Base-by-base conservation (phyloP, 2,113 vertebrate species). In the Dipodomys merriami region DNA sequence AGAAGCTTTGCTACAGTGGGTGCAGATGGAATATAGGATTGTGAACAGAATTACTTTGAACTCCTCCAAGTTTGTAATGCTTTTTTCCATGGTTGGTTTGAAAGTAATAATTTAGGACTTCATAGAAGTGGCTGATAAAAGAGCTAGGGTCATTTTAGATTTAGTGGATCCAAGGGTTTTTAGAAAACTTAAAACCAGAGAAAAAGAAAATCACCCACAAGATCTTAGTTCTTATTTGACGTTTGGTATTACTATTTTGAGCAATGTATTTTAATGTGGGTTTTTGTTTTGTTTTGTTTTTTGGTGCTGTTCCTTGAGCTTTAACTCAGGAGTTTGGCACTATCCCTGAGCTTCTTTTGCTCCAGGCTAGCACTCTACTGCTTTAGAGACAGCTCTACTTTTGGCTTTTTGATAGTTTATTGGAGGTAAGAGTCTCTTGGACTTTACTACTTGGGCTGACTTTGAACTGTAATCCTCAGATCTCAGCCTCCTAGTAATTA, bases 81-180 rank as follows among this genome's bases (percentile, higher is more conserved):
- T 20, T 91, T 74, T 6, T 80, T 7, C 23, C 23, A 2, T 22
- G 29, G 44, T 69, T 74, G 15, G 29, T 89, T 74, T 74, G 13
- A 68, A 65, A 89, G 65, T 69, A 53, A 33, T 78, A 33, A 78
- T 22, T 91, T 88, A 76, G n/a, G 10, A 91, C 62, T 83, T 89
- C 8, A 46, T 33, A 57, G 25, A 57, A 83, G 30, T 89, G 49
- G 18, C 60, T 69, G 13, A 69, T 44, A 57, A 60, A 86, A 57
- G 89, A 78, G n/a, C 35, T 29, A 65, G 73, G 65, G 64, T 8
- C 39, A 77, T 64, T 92, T 77, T 80, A 57, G 60, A 23, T 53
- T 85, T 93, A 84, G 29, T 86, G 65, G 30, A 73, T 89, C 12
- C 9, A 29, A 77, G 23, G 22, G 9, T n/a, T 33, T 74, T 72